phyloP scores from a whole-genome alignment of 2,797 vertebrate genomes.

The Picus viridis region DNA sequence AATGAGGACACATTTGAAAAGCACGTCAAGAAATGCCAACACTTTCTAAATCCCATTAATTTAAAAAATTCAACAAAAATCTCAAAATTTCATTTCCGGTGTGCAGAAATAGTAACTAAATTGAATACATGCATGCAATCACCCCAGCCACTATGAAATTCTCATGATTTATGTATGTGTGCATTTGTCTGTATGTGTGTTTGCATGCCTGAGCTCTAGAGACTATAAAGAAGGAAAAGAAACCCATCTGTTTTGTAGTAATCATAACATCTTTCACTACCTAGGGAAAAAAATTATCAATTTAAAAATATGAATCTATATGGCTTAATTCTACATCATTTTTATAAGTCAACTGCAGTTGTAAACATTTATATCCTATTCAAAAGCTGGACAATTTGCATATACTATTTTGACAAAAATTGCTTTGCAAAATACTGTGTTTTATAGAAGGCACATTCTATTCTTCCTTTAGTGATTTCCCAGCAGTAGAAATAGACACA shows the following conservation, averaged over 20 bases:
- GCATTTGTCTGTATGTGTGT: background rate
- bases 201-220: background rate
- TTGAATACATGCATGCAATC: background rate
- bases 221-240: background rate
- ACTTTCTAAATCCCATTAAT: background rate
- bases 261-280: background rate
- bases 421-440: constrained; percentile 66
- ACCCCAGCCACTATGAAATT: background rate
- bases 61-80: background rate
- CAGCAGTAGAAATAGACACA: constrained; percentile 73
- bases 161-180: background rate
- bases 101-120: background rate
- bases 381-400: constrained; percentile 64
- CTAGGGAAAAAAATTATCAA: constrained; percentile 33
- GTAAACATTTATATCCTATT: constrained; percentile 57
- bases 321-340: constrained; percentile 16
- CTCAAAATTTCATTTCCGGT: background rate
- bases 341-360: constrained; percentile 48
- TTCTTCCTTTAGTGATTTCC: constrained; percentile 69
- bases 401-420: constrained; percentile 72
- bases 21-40: background rate
- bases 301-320: constrained; percentile 20
- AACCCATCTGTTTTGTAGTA: background rate
- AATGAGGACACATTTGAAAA: background rate
- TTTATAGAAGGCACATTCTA: constrained; percentile 52